Conservation (phyloP, 92 coral and sea anemone species). For the Paragorgia papillata region DNA sequence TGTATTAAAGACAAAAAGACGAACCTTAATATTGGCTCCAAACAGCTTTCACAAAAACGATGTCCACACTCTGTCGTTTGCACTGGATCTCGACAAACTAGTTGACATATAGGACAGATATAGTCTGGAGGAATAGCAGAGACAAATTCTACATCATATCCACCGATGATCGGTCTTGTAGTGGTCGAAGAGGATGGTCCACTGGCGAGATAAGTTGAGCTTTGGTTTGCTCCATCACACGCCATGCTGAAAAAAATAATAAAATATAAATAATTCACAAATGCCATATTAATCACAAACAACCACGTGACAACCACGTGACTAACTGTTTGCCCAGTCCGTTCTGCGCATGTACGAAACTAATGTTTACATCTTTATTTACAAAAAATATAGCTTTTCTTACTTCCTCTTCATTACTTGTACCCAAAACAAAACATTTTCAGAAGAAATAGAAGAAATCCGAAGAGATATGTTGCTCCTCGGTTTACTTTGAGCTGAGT, state of each 20-base stretch:
- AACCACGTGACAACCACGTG: too few species aligned
- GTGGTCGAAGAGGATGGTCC: not conserved
- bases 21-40: constrained; percentile 96
- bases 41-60: constrained; percentile 96
- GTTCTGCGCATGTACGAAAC: too few species aligned
- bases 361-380: too few species aligned
- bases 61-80: constrained; percentile 99
- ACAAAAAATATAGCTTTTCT: too few species aligned
- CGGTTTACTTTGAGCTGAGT: too few species aligned
- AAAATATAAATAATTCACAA: too few species aligned
- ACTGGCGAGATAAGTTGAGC: constrained; percentile 15
- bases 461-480: too few species aligned
- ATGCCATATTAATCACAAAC: too few species aligned
- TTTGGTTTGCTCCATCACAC: constrained; percentile 29
- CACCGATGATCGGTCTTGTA: constrained; percentile 76
- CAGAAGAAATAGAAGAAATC: too few species aligned
- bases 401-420: too few species aligned
- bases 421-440: too few species aligned
- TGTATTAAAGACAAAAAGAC: not conserved
- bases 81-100: constrained; percentile 99
- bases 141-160: constrained; percentile 94
- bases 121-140: constrained; percentile 81
- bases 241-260: constrained; percentile 26
- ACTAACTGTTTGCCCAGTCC: too few species aligned
- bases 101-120: constrained; percentile 96